Evolutionary conservation across 2,797 vertebrate species (phyloP).

Genomic region (Macropus fuliginosus): DNA sequence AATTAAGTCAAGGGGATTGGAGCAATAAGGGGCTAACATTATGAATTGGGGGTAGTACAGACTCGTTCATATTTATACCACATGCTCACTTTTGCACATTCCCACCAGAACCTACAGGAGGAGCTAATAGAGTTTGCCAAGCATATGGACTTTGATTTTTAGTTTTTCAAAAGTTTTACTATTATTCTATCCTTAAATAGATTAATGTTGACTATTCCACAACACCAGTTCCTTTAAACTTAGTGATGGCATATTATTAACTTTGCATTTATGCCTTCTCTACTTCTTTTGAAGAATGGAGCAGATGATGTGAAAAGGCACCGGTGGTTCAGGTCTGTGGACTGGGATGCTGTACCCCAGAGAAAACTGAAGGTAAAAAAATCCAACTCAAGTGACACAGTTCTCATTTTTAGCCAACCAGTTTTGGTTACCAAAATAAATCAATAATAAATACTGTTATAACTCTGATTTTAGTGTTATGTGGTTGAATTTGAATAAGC

Average conservation of each 20-base stretch:
- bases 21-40: neutral
- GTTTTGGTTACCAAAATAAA: neutral
- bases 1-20: neutral
- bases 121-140: neutral
- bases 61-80: neutral
- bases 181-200: too few species aligned
- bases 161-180: neutral
- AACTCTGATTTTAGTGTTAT: rapidly evolving
- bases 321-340: constrained; percentile 93
- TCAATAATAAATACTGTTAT: neutral
- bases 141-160: neutral
- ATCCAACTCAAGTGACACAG: rapidly evolving
- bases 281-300: constrained; percentile 88
- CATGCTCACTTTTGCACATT: neutral
- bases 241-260: neutral
- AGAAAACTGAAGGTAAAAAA: constrained; percentile 92
- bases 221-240: neutral
- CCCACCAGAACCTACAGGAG: neutral
- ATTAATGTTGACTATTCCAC: neutral
- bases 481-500: rapidly evolving
- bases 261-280: neutral
- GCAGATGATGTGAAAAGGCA: constrained; percentile 95
- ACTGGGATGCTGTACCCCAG: constrained; percentile 94
- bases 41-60: neutral
- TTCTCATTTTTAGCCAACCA: rapidly evolving